A percentile compares a stretch with the other conserved stretches of the same genome.
Conservation (phyloP, 1,140 invertebrate species). For the Caenorhabditis elegans region DNA sequence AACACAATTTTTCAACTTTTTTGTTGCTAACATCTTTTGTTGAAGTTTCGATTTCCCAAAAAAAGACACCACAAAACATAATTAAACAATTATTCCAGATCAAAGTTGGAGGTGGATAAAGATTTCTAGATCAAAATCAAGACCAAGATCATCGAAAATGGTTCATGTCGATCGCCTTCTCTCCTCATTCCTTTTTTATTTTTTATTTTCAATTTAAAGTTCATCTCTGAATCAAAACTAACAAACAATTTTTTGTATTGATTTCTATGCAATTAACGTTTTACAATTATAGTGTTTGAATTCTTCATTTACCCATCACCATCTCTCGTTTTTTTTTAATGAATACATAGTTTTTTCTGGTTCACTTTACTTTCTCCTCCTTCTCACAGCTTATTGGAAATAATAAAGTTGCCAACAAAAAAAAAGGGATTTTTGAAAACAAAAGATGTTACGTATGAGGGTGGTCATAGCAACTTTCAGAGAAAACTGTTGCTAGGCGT, state of each 20-base stretch:
- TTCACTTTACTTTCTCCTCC: slow-evolving; percentile 13
- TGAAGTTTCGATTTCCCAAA: not conserved
- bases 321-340: not conserved
- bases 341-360: slow-evolving; percentile 21
- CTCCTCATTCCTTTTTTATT: not conserved
- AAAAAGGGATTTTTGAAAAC: not conserved
- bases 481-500: not conserved
- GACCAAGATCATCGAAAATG: slow-evolving; percentile 3
- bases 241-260: no score
- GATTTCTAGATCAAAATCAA: slow-evolving; percentile 25
- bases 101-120: slow-evolving; percentile 17
- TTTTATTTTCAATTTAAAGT: no score
- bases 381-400: not conserved
- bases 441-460: not conserved
- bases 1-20: not conserved
- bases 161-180: slow-evolving; percentile 21
- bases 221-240: no score
- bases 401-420: slow-evolving; percentile 5
- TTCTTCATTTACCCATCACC: not conserved
- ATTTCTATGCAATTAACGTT: no score
- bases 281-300: slow-evolving; percentile 8
- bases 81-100: not conserved
- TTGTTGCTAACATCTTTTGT: not conserved
- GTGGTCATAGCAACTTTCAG: not conserved
- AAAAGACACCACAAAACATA: not conserved